Conservation (phyloP, 2,113 vertebrate genomes). For the Hippocampus comes region DNA sequence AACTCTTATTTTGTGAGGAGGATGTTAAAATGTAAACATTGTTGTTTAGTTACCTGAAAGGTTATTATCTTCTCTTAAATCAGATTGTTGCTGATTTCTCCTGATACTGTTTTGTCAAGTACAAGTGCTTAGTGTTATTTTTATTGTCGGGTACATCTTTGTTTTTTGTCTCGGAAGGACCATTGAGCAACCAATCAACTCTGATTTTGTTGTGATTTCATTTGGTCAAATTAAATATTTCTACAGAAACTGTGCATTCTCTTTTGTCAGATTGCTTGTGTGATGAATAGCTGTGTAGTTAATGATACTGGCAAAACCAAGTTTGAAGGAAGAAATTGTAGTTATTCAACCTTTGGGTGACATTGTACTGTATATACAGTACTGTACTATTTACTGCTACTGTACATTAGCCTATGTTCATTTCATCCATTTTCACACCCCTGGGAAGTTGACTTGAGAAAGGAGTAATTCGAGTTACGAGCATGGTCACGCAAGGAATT, state of each 20-base stretch:
- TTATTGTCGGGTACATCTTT: slow-evolving; percentile 19
- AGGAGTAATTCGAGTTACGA: too few relatives aligned
- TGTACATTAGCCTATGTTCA: too few relatives aligned
- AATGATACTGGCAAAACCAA: background rate
- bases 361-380: too few relatives aligned
- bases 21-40: background rate
- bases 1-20: background rate
- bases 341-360: too few relatives aligned
- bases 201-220: slow-evolving; percentile 37
- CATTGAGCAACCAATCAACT: slow-evolving; percentile 21
- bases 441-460: too few relatives aligned
- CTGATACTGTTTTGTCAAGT: background rate
- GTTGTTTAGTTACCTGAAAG: background rate
- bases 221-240: slow-evolving; percentile 42
- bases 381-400: too few relatives aligned
- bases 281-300: background rate
- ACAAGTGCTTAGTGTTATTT: background rate
- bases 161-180: slow-evolving; percentile 20
- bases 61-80: background rate
- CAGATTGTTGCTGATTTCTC: slow-evolving; percentile 10
- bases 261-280: background rate
- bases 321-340: background rate
- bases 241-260: background rate
- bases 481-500: too few relatives aligned
- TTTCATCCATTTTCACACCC: too few relatives aligned